Evolutionary conservation across 2,797 vertebrate species (phyloP).

Genomic region (Catharus ustulatus): DNA sequence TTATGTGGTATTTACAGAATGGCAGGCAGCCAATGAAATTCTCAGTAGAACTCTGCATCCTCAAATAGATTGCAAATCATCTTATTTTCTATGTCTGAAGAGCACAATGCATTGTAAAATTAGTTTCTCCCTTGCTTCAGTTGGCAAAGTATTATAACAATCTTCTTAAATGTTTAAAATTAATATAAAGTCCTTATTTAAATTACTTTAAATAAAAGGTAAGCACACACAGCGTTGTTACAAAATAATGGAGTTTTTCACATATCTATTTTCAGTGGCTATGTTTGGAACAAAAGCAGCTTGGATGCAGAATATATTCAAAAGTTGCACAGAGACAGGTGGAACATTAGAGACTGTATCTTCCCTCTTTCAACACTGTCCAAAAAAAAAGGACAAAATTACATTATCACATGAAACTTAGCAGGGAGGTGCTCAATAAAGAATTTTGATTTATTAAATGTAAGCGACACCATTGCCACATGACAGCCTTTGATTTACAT

Average conservation of each 20-base stretch:
- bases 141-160: slow-evolving; percentile 22
- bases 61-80: background rate
- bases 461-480: background rate
- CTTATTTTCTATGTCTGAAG: slow-evolving; percentile 10
- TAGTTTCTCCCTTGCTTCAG: background rate
- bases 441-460: background rate
- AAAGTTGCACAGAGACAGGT: background rate
- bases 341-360: background rate
- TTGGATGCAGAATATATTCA: background rate
- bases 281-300: background rate
- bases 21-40: slow-evolving; percentile 40
- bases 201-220: slow-evolving; percentile 19
- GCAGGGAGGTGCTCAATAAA: background rate
- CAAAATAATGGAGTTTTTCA: background rate
- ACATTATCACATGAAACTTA: background rate
- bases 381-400: background rate
- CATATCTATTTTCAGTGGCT: background rate
- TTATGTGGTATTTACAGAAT: slow-evolving; percentile 52
- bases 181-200: background rate
- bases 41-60: background rate
- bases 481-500: background rate
- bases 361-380: background rate
- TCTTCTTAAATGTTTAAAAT: slow-evolving; percentile 21
- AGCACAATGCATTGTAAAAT: slow-evolving; percentile 32
- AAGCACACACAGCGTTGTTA: background rate